phyloP scores from a whole-genome alignment of 2,797 vertebrate genomes.

The Oryzias sinensis region DNA sequence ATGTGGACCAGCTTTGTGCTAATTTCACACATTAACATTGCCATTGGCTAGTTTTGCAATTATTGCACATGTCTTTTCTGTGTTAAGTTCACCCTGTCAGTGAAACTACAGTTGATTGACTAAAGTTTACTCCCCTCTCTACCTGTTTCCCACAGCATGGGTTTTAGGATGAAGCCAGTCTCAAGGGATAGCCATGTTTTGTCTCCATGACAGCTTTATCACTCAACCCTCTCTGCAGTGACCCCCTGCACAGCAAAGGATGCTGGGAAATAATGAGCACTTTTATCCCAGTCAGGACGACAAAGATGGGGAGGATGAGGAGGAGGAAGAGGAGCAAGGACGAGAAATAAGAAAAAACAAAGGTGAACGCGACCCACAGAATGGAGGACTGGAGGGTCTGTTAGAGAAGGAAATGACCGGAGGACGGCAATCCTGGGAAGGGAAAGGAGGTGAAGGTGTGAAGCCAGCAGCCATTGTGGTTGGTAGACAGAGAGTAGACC shows the following conservation, averaged over 20 bases:
- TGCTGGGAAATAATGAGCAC: constrained; percentile 82
- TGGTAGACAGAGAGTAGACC: constrained; percentile 76
- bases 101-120: constrained; percentile 35
- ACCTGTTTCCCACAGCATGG: constrained; percentile 70
- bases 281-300: constrained; percentile 85
- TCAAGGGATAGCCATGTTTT: constrained; percentile 76
- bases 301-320: constrained; percentile 84
- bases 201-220: constrained; percentile 82
- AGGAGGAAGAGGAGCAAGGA: constrained; percentile 81
- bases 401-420: constrained; percentile 67
- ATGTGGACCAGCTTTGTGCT: constrained; percentile 71
- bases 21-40: constrained; percentile 64
- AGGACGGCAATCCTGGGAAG: constrained; percentile 68
- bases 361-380: constrained; percentile 55
- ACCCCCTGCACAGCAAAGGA: constrained; percentile 78
- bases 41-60: constrained; percentile 46
- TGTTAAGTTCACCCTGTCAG: constrained; percentile 28
- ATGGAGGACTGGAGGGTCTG: constrained; percentile 65
- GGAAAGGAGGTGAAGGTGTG: constrained; percentile 67
- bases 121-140: constrained; percentile 58
- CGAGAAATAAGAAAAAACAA: constrained; percentile 73
- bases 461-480: constrained; percentile 79
- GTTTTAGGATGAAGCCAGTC: constrained; percentile 73
- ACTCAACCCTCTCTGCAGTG: constrained; percentile 85
- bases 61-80: constrained; percentile 47